phyloP scores from a whole-genome alignment of 2,113 vertebrate genomes.

The Thalassoma bifasciatum region DNA sequence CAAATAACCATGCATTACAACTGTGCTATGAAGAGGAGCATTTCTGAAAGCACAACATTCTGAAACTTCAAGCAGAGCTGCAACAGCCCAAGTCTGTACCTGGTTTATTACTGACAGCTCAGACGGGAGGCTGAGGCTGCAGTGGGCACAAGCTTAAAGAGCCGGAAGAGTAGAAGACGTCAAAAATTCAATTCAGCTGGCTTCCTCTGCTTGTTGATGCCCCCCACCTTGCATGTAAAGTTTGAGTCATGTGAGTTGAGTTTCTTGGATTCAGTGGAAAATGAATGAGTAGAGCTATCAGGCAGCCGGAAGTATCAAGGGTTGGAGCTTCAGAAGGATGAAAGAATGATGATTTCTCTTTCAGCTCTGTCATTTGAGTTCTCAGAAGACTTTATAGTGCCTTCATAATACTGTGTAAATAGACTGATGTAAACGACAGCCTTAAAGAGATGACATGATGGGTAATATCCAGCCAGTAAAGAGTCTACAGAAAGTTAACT shows the following conservation, averaged over 20 bases:
- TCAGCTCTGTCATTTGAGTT: slow-evolving; percentile 9
- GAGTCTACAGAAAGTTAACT: not conserved
- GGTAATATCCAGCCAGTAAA: not conserved
- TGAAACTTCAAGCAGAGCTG: not conserved
- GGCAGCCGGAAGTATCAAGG: not conserved
- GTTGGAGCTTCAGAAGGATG: slow-evolving; percentile 22
- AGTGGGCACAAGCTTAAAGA: not conserved
- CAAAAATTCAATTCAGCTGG: not conserved
- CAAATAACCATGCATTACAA: not conserved
- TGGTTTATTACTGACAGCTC: not conserved
- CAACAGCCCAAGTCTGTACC: not conserved
- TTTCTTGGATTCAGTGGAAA: slow-evolving; percentile 21
- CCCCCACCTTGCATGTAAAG: not conserved
- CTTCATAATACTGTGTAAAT: not conserved
- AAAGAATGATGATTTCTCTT: slow-evolving; percentile 25
- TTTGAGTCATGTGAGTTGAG: not conserved
- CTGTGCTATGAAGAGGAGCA: not conserved
- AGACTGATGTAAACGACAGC: not conserved
- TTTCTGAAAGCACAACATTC: not conserved
- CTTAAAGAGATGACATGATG: slow-evolving; percentile 7
- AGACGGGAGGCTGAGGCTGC: not conserved
- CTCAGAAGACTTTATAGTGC: slow-evolving; percentile 13
- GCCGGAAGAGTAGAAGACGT: not conserved
- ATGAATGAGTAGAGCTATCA: slow-evolving; percentile 20
- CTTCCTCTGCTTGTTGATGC: not conserved